These are phyloP conservation scores for Phacellophora camtschatica DNA, from an alignment of 30 jellyfish, hydroid and myxozoan genomes.

Conservation along the genomic window DNA sequence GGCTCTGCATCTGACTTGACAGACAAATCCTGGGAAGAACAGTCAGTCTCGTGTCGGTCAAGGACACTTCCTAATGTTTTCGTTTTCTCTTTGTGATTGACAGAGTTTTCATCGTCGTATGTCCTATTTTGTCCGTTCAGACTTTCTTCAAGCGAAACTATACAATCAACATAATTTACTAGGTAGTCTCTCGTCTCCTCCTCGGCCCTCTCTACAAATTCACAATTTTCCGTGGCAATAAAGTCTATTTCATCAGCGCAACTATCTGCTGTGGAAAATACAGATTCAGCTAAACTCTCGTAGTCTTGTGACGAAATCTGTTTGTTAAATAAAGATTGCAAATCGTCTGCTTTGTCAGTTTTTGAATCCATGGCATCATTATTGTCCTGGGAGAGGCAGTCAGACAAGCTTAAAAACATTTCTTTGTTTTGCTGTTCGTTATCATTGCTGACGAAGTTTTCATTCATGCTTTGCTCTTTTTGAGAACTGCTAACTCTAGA, in stretches of 20 bases:
- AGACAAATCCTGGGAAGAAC: not conserved
- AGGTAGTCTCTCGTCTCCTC: conserved; percentile 11
- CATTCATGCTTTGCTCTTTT: too few species aligned
- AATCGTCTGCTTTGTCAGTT: too few species aligned
- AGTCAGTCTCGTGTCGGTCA: not conserved
- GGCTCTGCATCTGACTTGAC: not conserved
- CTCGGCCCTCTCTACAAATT: not conserved
- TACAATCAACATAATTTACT: conserved; percentile 22
- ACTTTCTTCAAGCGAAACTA: conserved; percentile 15
- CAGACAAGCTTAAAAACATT: too few species aligned
- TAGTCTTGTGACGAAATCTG: too few species aligned
- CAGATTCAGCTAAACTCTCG: too few species aligned
- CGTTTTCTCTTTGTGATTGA: not conserved
- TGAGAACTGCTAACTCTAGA: too few species aligned
- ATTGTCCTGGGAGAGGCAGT: too few species aligned
- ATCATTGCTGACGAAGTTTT: too few species aligned
- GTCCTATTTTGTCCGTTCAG: not conserved
- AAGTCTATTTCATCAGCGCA: not conserved
- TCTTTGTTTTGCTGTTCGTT: too few species aligned
- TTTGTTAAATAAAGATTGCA: too few species aligned
- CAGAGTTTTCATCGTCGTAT: not conserved
- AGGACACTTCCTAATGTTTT: not conserved
- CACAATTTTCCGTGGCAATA: not conserved
- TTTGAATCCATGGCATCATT: too few species aligned
- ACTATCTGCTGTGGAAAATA: not conserved